Evolutionary conservation across 2,113 vertebrate species (phyloP), one percentile per base, ranked within the genome.

Genomic region (Riparia riparia): DNA sequence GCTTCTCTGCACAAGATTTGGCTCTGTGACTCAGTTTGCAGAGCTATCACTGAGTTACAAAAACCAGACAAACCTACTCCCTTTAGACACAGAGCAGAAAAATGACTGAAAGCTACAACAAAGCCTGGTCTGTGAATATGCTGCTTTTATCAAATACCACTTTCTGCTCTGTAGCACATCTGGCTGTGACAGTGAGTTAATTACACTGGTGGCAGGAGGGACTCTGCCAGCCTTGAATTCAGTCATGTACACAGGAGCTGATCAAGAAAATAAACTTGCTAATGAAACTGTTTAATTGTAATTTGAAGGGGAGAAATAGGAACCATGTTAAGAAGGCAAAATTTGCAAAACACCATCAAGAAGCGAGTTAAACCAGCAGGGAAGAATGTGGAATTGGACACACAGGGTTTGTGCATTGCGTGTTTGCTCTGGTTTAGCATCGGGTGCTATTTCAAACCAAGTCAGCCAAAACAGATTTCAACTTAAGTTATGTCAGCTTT

Each of bases 371-470:
- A 80, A 37, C 3, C 57, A 93, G 49, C 51, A 26, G 51, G 45
- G 28, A 26, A 49, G 1, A 7, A 12, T 3, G 2, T 8, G 20
- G 76, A 78, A 42, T 5, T 22, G 73, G 41, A 41, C 18, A 32
- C 3, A 7, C 1, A 2, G 39, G 7, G 31, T 28, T 44, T 65
- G 49, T 29, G 24, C 21, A 49, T 7, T 14, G 39, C 0, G 0
- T 18, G 12, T 19, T 68, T 81, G 53, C 57, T 68, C 60, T 64
- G 47, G 14, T 66, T 89, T 41, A 83, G 58, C 54, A 68, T 4
- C 37, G 74, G 21, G 11, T 21, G 14, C 13, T 45, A 5, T 28
- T 93, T 56, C 39, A 94, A 91, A 71, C 10, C 57, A 32, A 29
- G 54, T 54, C 77, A 60, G 56, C 39, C 69, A 78, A 89, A 77